Base-by-base conservation (phyloP, 2,888 invertebrate species). In the Agrypnus murinus region DNA sequence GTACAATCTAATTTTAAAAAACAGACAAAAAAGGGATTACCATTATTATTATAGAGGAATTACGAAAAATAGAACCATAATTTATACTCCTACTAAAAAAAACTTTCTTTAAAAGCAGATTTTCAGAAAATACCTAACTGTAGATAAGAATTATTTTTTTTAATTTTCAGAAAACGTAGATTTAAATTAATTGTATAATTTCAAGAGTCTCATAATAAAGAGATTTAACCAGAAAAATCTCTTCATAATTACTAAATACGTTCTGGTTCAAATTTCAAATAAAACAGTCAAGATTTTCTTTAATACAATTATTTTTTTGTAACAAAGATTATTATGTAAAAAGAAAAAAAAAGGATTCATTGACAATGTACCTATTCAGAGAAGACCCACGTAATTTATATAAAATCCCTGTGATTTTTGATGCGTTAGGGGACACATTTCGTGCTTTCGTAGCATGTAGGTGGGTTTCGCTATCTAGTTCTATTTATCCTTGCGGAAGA, bases 401-500 rank as follows among this genome's bases (percentile, higher is more conserved):
- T 15, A 8, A 8, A 43, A 14, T 43, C 15, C 15, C 15, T 43
- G 43, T 43, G 43, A 43, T 15, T 43, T 43, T 15, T 43, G 15
- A 43, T 2, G 43, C 43, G 43, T 43, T 2, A 14, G 8, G 6
- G 5, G 43, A 15, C 43, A 25, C 25, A 10, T 46, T 46, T 10
- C 10, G 2, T 12, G 31, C 31, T 50, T 50, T 50, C 31, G 19
- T 50, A 31, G 17, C 10, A 12, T 31, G 6, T 25, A 31, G 12
- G 31, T 17, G 31, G 50, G 6, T 7, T 43, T 32, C 25, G 50
- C 14, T 50, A 50, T 5, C 9, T 31, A 50, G 50, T 1, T 4
- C 6, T 25, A 19, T 25, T 32, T n/a, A 50, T 50, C 50, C 12
- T 32, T 9, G 31, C 8, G 50, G 50, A 50, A 50, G 50, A 50